Base-by-base conservation (phyloP, 2,113 vertebrate genomes). In the Colius striatus region DNA sequence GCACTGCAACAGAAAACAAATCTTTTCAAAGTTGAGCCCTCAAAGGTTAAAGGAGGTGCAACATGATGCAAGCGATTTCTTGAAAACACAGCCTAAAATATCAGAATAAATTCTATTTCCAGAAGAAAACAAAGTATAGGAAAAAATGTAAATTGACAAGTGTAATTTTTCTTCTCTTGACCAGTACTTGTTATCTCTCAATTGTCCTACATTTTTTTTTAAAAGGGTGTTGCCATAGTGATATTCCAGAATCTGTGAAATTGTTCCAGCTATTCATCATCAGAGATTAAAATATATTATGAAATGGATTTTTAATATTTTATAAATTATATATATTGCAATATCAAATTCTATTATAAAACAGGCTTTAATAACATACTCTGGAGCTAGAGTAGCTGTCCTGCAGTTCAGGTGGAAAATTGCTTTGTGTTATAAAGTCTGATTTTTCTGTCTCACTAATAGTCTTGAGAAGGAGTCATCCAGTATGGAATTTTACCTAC, bases 261-360 rank as follows among this genome's bases (percentile, higher is more conserved):
- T 88, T 88, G 90, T 61, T 94, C 94, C 67, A 91, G 83, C 79
- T 91, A 97, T 96, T 97, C 91, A 95, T 98, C 95, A 95, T 41
- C 13, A 16, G 74, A 96, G 92, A 96, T 84, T 97, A 97, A 96
- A 92, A 96, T 97, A 89, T 75, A 91, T 96, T 97, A 95, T 91
- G 84, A 97, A 96, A 97, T 90, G 62, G 50, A 66, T 54, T 97
- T 97, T 76, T 91, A 95, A 93, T 94, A 87, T 94, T 90, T 75
- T 93, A 94, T 97, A 96, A 96, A 96, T 97, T 92, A 71, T 65
- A 97, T 45, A 92, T 94, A 62, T 41, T 78, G 92, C 86, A 97
- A 92, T 89, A 94, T 34, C 90, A 95, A 90, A 92, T 94, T 96
- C 94, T 92, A 84, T 96, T 91, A 94, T 95, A 95, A 96, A 97